Evolutionary conservation across 2,797 vertebrate genomes (phyloP), one percentile per base, ranked within the genome.

Genomic region (Anableps anableps): DNA sequence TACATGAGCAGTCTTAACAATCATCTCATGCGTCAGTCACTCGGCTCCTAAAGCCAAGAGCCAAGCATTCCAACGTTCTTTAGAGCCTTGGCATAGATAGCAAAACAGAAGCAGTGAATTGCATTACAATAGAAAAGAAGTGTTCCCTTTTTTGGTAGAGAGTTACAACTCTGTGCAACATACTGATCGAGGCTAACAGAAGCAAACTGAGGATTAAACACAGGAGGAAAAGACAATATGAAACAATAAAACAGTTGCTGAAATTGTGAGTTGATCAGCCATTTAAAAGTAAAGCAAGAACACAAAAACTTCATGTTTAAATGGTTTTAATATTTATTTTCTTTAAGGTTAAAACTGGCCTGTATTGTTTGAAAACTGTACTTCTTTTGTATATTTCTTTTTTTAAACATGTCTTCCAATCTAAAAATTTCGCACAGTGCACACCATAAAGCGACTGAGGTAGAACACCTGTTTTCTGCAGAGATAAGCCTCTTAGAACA

Each of bases 11-110:
- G 90, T 87, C 43, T 79, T 78, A 81, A 84, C 86, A 91, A 85
- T 78, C 23, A 55, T 75, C 82, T 88, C 58, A 60, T n/a, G 72
- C 81, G 89, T 93, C 93, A 93, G 76, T 91, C 90, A 88, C 58
- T 47, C 3, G 10, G 81, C 86, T 92, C 89, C 77, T 78, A 83
- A 92, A 89, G 85, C 85, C 80, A 83, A 76, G 78, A 79, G 83
- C 72, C 45, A n/a, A 73, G 83, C 72, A 85, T 72, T 80, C 68
- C 73, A 82, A 11, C 71, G 72, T 77, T 72, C n/a, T 60, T 75
- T 45, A 78, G 58, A 75, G 72, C 41, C 64, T 55, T 36, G 51
- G 19, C 58, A 79, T 75, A 88, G 64, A 72, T 19, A 66, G 41
- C 8, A 29, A 29, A 47, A 48, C 70, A 21, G 19, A 45, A 47